Base-by-base conservation (phyloP, 2,797 vertebrate genomes). In the Ispidina picta region DNA sequence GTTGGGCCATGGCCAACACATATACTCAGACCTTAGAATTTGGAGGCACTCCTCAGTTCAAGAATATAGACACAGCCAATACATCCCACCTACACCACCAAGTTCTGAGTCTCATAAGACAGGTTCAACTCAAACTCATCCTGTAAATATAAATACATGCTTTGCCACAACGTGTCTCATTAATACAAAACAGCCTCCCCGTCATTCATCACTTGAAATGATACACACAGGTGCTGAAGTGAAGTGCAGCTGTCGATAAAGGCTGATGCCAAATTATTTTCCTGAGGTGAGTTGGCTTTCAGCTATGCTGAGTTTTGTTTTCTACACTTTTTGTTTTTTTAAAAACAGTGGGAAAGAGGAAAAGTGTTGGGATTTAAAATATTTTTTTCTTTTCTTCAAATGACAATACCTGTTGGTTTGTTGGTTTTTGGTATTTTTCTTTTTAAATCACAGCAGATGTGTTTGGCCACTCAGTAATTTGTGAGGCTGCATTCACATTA, bases 141-240 rank as follows among this genome's bases (percentile, higher is more conserved):
- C 81, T 2, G 29, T 90, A 93, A 95, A 93, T 93, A 94, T 80
- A 90, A 93, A 94, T 69, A 94, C 9, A 77, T 72, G 51, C 54
- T 82, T 51, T 95, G 91, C 84, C 89, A 89, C 70, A 56, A 95
- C 84, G 35, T 96, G 92, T 92, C 73, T 59, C 82, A 46, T 70
- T 92, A 89, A 86, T 83, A 89, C 68, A 65, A 92, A 93, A 37
- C 76, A 92, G 60, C 31, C 84, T 89, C 43, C 23, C 64, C 75
- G 8, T 96, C 95, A 93, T 82, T 90, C 91, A 95, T 96, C 95
- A 90, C 93, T 89, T 92, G 63, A 82, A 96, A 81, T 88, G 90
- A 93, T 95, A 90, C 72, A 92, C 92, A 92, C 94, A 96, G 93
- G 93, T 95, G 95, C 68, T 88, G 52, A 59, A 80, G 66, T 68